Conservation (phyloP, 2,888 invertebrate genomes). For the Busseola fusca region DNA sequence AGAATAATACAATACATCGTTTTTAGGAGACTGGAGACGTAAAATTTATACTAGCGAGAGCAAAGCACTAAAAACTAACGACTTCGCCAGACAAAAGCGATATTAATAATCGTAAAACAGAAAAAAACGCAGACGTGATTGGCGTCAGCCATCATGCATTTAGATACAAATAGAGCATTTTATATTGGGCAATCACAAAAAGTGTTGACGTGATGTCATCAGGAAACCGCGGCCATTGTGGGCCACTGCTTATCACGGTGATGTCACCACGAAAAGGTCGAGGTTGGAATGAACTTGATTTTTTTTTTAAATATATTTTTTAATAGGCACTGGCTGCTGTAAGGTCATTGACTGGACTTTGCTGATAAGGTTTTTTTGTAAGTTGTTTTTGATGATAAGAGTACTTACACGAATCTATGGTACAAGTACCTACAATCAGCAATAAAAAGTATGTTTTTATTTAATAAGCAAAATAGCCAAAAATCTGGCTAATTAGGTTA, state of each 20-base stretch:
- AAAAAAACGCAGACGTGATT: constrained; percentile 23
- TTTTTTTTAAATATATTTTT: constrained; percentile 33
- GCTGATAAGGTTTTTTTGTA: constrained; percentile 37
- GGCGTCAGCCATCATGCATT: constrained; percentile 33
- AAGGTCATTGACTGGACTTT: constrained; percentile 54
- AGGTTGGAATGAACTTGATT: constrained; percentile 54
- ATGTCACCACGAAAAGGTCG: constrained; percentile 64
- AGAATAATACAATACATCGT: too few relatives aligned
- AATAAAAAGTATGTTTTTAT: neutral
- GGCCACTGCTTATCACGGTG: constrained; percentile 51
- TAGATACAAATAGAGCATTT: constrained; percentile 41
- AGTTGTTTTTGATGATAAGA: constrained; percentile 20
- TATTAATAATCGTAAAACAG: constrained; percentile 11
- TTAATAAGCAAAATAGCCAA: neutral
- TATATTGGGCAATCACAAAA: constrained; percentile 56
- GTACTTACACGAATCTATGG: neutral
- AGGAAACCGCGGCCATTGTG: constrained; percentile 37
- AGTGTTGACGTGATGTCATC: constrained; percentile 59
- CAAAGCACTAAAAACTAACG: constrained; percentile 18
- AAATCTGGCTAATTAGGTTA: neutral
- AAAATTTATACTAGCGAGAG: neutral
- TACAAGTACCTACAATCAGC: neutral
- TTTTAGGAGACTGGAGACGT: neutral
- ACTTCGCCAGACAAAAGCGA: constrained; percentile 8
- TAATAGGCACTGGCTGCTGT: constrained; percentile 20